A percentile compares a stretch with the other conserved stretches of the same genome.
These are phyloP conservation scores for Noctilio leporinus DNA, from an alignment of 2,113 vertebrate species.

Conservation along the genomic window DNA sequence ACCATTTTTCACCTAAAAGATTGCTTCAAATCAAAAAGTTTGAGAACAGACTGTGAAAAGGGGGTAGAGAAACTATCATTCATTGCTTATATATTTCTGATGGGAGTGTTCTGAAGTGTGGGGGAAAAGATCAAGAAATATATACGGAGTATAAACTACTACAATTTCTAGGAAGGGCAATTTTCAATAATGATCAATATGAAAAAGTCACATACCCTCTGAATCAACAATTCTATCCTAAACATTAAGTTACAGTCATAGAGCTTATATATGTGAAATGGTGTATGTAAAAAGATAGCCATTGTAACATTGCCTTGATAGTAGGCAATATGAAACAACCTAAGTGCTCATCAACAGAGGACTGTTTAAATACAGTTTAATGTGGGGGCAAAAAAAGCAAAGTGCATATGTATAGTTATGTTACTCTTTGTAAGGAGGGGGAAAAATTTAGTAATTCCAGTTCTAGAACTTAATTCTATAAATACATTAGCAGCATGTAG, in stretches of 20 bases:
- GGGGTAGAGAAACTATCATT: neutral
- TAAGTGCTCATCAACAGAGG: neutral
- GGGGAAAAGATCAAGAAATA: neutral
- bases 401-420: neutral
- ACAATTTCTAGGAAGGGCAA: neutral
- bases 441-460: neutral
- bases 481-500: neutral
- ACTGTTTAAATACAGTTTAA: neutral
- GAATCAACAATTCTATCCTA: neutral
- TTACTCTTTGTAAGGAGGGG: conserved; percentile 2
- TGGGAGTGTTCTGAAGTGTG: neutral
- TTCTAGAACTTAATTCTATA: conserved; percentile 24
- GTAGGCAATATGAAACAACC: neutral
- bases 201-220: neutral
- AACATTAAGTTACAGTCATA: neutral
- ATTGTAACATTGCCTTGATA: neutral
- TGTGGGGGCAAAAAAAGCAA: neutral
- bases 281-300: neutral
- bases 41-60: neutral
- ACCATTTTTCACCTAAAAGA: neutral
- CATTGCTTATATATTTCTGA: neutral
- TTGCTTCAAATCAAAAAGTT: neutral
- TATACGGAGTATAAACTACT: neutral
- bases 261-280: neutral
- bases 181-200: conserved; percentile 2